Percentiles rank a stretch among this genome's conserved stretches.
These are phyloP conservation scores for Metaphire vulgaris DNA, from an alignment of 1,140 invertebrate genomes.

Conservation along the genomic window DNA sequence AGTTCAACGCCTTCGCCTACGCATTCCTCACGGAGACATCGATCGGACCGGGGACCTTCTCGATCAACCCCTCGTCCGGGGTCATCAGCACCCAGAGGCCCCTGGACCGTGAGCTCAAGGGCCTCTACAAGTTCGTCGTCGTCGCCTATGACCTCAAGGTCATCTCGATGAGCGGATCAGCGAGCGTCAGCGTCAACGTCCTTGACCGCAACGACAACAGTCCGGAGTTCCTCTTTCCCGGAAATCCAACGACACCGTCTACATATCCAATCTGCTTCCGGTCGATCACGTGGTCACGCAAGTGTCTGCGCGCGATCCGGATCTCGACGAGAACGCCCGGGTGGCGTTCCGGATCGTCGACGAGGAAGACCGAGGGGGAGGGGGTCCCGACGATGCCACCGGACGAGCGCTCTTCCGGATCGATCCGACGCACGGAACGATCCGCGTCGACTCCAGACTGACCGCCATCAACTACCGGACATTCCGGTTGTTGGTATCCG, in stretches of 20 bases:
- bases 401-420: conserved; percentile 62
- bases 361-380: conserved; percentile 60
- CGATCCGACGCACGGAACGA: background rate
- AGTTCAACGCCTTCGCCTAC: conserved; percentile 54
- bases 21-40: conserved; percentile 14
- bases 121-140: conserved; percentile 31
- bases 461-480: no score
- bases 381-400: conserved; percentile 69
- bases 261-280: conserved; percentile 53
- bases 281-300: no score
- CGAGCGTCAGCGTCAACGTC: conserved; percentile 34
- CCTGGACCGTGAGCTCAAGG: conserved; percentile 22
- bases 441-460: background rate
- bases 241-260: conserved; percentile 33
- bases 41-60: conserved; percentile 19
- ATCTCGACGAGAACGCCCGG: conserved; percentile 14
- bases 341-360: background rate
- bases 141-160: conserved; percentile 35
- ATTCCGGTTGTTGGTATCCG: no score
- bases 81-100: conserved; percentile 11
- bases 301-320: conserved; percentile 32
- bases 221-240: conserved; percentile 33
- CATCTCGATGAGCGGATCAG: conserved; percentile 30
- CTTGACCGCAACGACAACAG: conserved; percentile 39
- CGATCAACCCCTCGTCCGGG: conserved; percentile 17